Evolutionary conservation across 2,797 vertebrate species (phyloP).

Genomic region (Pseudomugil tenellus): DNA sequence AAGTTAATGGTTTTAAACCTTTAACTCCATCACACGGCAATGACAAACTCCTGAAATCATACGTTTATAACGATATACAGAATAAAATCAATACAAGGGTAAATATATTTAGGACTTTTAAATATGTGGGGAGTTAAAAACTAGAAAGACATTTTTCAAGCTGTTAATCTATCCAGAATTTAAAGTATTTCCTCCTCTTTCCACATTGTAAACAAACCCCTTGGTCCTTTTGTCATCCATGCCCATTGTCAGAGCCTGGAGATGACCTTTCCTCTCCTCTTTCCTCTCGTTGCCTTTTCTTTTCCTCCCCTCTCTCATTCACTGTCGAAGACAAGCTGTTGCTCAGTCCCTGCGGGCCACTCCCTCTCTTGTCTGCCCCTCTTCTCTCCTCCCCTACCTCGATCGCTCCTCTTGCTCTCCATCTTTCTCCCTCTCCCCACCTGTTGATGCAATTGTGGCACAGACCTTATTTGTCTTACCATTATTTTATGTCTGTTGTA

Average conservation of each 20-base stretch:
- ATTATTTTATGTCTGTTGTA: conserved; percentile 70
- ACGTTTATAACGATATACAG: background rate
- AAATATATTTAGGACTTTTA: too few species aligned
- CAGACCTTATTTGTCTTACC: conserved; percentile 70
- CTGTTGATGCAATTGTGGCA: conserved; percentile 83
- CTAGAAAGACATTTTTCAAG: too few species aligned
- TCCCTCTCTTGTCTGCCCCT: conserved; percentile 77
- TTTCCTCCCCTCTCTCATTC: conserved; percentile 72
- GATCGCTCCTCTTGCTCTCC: conserved; percentile 44
- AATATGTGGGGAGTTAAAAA: too few species aligned
- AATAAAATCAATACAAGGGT: background rate
- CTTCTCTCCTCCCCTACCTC: conserved; percentile 41
- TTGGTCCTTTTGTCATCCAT: conserved; percentile 72
- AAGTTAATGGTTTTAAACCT: too few species aligned
- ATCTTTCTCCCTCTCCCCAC: conserved; percentile 74
- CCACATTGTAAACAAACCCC: conserved; percentile 74
- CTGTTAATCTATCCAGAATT: background rate
- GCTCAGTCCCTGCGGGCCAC: conserved; percentile 74
- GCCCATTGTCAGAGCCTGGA: conserved; percentile 82
- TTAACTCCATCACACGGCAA: too few species aligned
- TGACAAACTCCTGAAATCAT: too few species aligned
- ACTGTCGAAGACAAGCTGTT: conserved; percentile 83
- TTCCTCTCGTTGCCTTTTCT: conserved; percentile 48
- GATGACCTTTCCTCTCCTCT: conserved; percentile 76
- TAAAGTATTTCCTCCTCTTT: conserved; percentile 29